Evolutionary conservation across 2,797 vertebrate species (phyloP).

Genomic region (Myotis vivesi): DNA sequence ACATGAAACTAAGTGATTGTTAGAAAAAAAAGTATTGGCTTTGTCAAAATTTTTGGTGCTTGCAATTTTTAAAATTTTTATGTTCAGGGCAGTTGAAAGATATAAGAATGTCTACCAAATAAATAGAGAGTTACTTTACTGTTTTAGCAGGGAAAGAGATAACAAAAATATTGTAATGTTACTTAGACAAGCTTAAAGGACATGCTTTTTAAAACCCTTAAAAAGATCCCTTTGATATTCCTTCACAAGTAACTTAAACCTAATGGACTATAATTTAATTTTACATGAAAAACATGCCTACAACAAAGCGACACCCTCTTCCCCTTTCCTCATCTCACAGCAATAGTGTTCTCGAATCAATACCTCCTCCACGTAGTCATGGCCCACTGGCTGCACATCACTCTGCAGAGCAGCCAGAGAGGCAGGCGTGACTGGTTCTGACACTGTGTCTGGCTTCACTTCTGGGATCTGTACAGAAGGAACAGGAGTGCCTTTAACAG

Average conservation of each 20-base stretch:
- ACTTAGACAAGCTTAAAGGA: neutral
- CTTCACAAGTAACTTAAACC: neutral
- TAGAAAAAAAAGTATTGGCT: neutral
- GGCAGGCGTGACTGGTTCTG: constrained; percentile 90
- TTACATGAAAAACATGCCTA: neutral
- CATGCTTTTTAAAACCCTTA: neutral
- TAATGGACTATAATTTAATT: neutral
- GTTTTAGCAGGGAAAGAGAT: neutral
- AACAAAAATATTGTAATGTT: neutral
- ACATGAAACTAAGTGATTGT: neutral
- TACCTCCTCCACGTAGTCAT: constrained; percentile 99
- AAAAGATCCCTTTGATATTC: neutral
- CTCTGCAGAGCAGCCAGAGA: constrained; percentile 94
- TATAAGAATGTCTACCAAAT: neutral
- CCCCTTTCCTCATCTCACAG: neutral
- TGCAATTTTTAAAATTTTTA: neutral
- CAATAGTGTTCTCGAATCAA: constrained; percentile 31
- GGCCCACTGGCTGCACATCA: constrained; percentile 97
- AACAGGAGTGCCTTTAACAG: constrained; percentile 81
- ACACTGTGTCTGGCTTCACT: constrained; percentile 82
- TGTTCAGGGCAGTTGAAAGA: neutral
- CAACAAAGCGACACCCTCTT: neutral
- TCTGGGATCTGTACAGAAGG: constrained; percentile 84
- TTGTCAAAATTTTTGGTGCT: neutral
- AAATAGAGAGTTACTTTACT: neutral